Percentiles rank a stretch among this genome's conserved stretches.
phyloP scores from a whole-genome alignment of 1,140 invertebrate species.

The Brachionus calyciflorus region DNA sequence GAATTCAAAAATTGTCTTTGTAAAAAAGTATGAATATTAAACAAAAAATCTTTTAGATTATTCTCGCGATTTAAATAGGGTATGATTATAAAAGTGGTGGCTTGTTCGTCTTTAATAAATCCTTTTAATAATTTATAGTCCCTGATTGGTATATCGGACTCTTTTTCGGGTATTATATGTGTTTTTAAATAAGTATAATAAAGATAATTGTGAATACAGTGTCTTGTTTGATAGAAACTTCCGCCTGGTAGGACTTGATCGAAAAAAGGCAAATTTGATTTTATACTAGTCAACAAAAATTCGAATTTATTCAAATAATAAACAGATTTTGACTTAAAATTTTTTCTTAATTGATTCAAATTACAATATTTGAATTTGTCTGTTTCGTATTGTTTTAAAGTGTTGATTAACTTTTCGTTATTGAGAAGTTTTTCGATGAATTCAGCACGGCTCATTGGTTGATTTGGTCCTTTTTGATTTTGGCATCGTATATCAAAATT shows the following conservation, averaged over 20 bases:
- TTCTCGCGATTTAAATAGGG: not conserved
- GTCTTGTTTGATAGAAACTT: not conserved
- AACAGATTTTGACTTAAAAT: not conserved
- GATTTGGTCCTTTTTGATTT: not conserved
- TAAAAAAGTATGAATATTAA: slow-evolving; percentile 31
- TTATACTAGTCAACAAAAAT: not conserved
- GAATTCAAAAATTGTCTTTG: not conserved
- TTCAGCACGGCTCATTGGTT: not conserved
- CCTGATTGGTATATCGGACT: not conserved
- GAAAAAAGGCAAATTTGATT: not conserved
- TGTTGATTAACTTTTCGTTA: not conserved
- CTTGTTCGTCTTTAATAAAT: not conserved
- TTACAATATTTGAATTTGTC: slow-evolving; percentile 15
- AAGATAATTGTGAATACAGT: not conserved
- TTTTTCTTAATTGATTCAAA: not conserved
- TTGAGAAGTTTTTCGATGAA: not conserved
- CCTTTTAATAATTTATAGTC: not conserved
- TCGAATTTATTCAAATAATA: not conserved
- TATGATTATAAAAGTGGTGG: slow-evolving; percentile 5
- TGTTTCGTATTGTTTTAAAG: not conserved
- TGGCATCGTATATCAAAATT: not conserved
- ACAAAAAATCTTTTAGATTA: slow-evolving; percentile 33
- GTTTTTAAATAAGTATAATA: not conserved
- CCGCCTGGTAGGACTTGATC: not conserved
- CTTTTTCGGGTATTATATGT: not conserved